phyloP scores from a whole-genome alignment of 2,888 invertebrate species.

The Plagodis pulveraria region DNA sequence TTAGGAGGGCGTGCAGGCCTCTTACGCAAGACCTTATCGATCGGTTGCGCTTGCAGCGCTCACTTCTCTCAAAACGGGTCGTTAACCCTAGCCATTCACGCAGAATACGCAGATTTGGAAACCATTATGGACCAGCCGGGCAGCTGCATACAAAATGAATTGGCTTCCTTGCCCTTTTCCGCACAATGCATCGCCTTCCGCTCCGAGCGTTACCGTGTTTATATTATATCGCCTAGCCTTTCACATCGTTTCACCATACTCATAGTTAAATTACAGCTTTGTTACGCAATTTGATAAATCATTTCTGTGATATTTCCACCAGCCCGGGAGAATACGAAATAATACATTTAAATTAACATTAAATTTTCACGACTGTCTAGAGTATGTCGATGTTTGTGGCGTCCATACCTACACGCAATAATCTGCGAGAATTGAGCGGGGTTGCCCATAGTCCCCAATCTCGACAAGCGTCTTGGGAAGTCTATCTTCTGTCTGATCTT shows the following conservation, averaged over 20 bases:
- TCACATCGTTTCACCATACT: constrained; percentile 34
- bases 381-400: not conserved
- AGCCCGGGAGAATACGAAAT: constrained; percentile 21
- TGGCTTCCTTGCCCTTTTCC: constrained; percentile 52
- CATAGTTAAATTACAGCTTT: constrained; percentile 23
- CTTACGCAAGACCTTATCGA: constrained; percentile 78
- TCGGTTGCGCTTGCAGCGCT: constrained; percentile 69
- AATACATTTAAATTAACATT: constrained; percentile 12
- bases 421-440: too few species aligned
- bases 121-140: constrained; percentile 49
- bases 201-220: constrained; percentile 32
- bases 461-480: too few species aligned
- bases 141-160: constrained; percentile 59
- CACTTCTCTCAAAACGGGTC: constrained; percentile 70
- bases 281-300: constrained; percentile 27
- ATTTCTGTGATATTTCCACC: constrained; percentile 21
- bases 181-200: constrained; percentile 39
- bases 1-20: constrained; percentile 68
- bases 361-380: constrained; percentile 9
- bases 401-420: too few species aligned
- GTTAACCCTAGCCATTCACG: constrained; percentile 72
- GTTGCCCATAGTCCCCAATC: too few species aligned
- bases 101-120: constrained; percentile 68
- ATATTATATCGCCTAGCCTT: constrained; percentile 34
- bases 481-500: too few species aligned